Percentiles rank a stretch among this genome's conserved stretches.
Evolutionary conservation across 92 coral and sea anemone genomes (phyloP).

Genomic region (Metridium senile): DNA sequence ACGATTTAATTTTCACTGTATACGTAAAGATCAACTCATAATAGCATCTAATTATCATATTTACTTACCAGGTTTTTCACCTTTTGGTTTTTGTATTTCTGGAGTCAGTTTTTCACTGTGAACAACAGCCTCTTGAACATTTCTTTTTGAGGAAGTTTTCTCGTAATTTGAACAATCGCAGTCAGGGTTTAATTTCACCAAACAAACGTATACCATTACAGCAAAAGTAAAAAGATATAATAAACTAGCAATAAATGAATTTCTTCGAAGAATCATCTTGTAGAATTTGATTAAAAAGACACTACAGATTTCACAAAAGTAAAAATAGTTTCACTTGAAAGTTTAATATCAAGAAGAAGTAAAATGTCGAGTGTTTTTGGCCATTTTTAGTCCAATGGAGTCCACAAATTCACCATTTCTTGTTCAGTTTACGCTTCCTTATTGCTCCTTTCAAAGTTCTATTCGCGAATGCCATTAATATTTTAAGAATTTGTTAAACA

Average conservation of each 20-base stretch:
- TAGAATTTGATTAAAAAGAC: constrained; percentile 15
- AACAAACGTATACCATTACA: constrained; percentile 73
- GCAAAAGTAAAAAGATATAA: constrained; percentile 41
- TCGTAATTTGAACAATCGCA: constrained; percentile 57
- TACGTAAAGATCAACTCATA: not conserved
- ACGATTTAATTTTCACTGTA: no score
- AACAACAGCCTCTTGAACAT: not conserved
- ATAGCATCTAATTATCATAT: not conserved
- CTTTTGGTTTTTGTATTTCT: constrained; percentile 2
- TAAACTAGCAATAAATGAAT: constrained; percentile 72
- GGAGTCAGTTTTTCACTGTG: not conserved
- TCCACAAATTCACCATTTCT: not conserved
- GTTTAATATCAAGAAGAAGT: no score
- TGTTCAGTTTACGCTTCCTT: not conserved
- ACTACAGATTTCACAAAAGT: not conserved
- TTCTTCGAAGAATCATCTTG: constrained; percentile 26
- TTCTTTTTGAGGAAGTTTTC: constrained; percentile 10
- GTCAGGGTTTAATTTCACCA: constrained; percentile 63
- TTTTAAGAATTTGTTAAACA: constrained; percentile 24
- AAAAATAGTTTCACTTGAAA: no score
- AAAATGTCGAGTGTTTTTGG: no score
- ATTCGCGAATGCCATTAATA: constrained; percentile 32
- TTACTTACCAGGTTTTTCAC: not conserved
- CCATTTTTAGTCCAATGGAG: not conserved
- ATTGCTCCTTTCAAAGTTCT: constrained; percentile 31